These are phyloP conservation scores for Mesaphorura yosii DNA, from an alignment of 1,140 invertebrate species.

Conservation along the genomic window DNA sequence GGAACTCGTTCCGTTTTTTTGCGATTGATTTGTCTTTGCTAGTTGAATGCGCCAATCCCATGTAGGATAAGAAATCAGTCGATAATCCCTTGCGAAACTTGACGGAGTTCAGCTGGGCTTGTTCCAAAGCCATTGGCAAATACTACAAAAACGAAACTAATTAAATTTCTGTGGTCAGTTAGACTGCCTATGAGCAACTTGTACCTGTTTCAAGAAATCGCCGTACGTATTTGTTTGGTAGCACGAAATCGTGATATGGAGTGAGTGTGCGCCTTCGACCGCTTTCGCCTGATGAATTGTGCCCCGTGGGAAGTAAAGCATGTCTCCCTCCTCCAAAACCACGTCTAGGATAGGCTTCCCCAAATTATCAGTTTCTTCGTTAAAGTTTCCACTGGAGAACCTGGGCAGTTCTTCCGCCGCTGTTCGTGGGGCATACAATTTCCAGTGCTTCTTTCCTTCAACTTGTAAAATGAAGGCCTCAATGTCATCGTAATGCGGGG, in stretches of 20 bases:
- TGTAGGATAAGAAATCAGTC: conserved; percentile 56
- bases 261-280: conserved; percentile 60
- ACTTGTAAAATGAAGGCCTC: conserved; percentile 95
- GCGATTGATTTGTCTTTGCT: conserved; percentile 34
- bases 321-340: conserved; percentile 69
- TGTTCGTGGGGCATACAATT: conserved; percentile 61
- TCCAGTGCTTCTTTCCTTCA: conserved; percentile 92
- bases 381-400: conserved; percentile 71
- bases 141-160: conserved; percentile 21
- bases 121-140: conserved; percentile 51
- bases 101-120: conserved; percentile 55
- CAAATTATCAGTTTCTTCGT: conserved; percentile 51
- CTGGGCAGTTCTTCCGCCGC: conserved; percentile 56
- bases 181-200: neutral
- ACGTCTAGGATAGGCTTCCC: conserved; percentile 70
- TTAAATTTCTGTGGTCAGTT: neutral
- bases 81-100: conserved; percentile 70
- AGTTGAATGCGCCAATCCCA: conserved; percentile 55
- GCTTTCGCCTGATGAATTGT: conserved; percentile 83
- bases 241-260: conserved; percentile 84
- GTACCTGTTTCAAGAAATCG: conserved; percentile 67
- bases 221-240: conserved; percentile 84
- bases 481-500: conserved; percentile 96
- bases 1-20: conserved; percentile 43
- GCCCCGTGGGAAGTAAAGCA: conserved; percentile 67